These are phyloP conservation scores for Clivina fossor DNA, from an alignment of 2,888 invertebrate genomes.

Conservation along the genomic window DNA sequence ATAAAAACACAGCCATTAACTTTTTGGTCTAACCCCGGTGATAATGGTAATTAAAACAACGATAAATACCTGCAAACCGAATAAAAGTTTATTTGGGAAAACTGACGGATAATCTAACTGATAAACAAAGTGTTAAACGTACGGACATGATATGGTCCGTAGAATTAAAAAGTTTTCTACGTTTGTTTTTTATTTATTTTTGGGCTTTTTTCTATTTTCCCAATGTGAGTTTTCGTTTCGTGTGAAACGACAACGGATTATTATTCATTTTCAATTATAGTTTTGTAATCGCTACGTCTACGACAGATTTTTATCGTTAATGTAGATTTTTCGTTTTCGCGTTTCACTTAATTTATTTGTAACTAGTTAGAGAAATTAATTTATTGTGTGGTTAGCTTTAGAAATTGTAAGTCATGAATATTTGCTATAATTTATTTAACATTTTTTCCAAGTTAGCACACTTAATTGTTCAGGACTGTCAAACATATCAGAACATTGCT, in stretches of 20 bases:
- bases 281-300: background rate
- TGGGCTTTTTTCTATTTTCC: too few species aligned
- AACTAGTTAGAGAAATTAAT: too few species aligned
- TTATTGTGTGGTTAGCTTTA: too few species aligned
- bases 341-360: too few species aligned
- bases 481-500: too few species aligned
- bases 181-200: too few species aligned
- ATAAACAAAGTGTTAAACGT: background rate
- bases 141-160: background rate
- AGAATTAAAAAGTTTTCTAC: too few species aligned
- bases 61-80: slow-evolving; percentile 13
- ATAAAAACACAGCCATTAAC: slow-evolving; percentile 30
- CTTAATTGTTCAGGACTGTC: too few species aligned
- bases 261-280: background rate
- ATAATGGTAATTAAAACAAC: slow-evolving; percentile 18
- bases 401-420: too few species aligned
- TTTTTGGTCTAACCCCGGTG: slow-evolving; percentile 5
- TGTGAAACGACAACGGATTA: background rate
- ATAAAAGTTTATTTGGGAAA: background rate
- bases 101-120: too few species aligned
- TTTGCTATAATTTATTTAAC: too few species aligned
- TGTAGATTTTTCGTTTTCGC: background rate
- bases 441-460: too few species aligned
- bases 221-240: background rate
- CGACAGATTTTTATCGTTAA: background rate